phyloP scores from a whole-genome alignment of 2,888 invertebrate species.

The Tenodera sinensis region DNA sequence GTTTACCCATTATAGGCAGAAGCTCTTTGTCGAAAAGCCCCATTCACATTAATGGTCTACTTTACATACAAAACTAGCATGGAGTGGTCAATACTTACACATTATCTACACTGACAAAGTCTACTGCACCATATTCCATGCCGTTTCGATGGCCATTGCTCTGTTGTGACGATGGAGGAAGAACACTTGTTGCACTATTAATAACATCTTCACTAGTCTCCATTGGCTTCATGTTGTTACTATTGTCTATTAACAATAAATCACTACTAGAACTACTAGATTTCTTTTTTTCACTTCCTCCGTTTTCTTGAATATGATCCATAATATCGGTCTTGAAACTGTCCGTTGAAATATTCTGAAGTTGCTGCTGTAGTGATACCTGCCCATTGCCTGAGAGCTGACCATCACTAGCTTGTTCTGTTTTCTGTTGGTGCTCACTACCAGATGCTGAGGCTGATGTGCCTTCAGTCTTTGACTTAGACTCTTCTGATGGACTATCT shows the following conservation, averaged over 20 bases:
- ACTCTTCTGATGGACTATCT: conserved; percentile 28
- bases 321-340: not conserved
- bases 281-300: conserved; percentile 12
- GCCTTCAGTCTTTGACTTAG: conserved; percentile 8
- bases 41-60: not conserved
- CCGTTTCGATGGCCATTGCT: conserved; percentile 34
- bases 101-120: conserved; percentile 35
- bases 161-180: conserved; percentile 18
- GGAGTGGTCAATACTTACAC: conserved; percentile 31
- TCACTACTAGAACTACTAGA: conserved; percentile 27
- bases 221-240: conserved; percentile 25
- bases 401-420: not conserved
- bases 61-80: conserved; percentile 1
- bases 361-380: not conserved
- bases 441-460: not conserved
- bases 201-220: conserved; percentile 29
- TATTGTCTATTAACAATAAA: conserved; percentile 30
- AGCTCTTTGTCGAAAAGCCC: not conserved
- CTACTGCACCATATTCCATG: conserved; percentile 31
- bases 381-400: conserved; percentile 9
- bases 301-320: conserved; percentile 9
- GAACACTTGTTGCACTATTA: conserved; percentile 11
- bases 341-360: not conserved
- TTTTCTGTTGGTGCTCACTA: not conserved
- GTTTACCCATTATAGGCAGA: not conserved